Evolutionary conservation across 1,140 invertebrate genomes (phyloP).

Genomic region (Pararge aegeria): DNA sequence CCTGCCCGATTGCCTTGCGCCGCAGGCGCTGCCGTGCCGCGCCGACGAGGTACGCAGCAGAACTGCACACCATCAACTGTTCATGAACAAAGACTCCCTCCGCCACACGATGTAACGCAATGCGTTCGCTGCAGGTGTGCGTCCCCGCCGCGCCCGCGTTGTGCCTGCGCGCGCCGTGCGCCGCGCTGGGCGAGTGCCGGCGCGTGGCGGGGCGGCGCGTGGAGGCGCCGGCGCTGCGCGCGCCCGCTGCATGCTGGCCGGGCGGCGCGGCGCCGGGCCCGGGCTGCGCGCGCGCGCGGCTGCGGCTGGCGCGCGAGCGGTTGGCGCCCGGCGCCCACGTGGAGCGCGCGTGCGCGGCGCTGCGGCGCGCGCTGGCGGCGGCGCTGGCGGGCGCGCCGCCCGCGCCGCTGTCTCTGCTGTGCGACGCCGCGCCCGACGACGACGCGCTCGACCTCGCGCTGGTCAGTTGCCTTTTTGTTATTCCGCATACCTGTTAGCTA

Average conservation of each 20-base stretch:
- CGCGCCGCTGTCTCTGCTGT: slow-evolving; percentile 86
- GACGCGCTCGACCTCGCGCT: slow-evolving; percentile 93
- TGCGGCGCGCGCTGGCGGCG: slow-evolving; percentile 86
- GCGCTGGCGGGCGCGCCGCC: slow-evolving; percentile 64
- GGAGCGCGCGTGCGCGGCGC: slow-evolving; percentile 87
- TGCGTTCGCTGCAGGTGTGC: no score
- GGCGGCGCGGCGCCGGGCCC: slow-evolving; percentile 84
- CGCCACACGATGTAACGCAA: no score
- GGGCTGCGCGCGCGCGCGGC: slow-evolving; percentile 88
- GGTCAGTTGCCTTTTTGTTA: slow-evolving; percentile 78
- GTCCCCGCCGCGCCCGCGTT: slow-evolving; percentile 87
- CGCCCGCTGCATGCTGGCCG: slow-evolving; percentile 89
- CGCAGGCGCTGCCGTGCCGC: slow-evolving; percentile 77
- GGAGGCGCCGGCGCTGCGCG: slow-evolving; percentile 86
- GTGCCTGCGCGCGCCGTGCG: slow-evolving; percentile 88
- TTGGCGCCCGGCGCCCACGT: slow-evolving; percentile 86
- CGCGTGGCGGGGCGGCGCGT: slow-evolving; percentile 87
- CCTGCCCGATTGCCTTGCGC: slow-evolving; percentile 87
- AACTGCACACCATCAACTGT: no score
- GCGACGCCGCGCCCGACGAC: slow-evolving; percentile 88
- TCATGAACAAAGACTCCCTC: no score
- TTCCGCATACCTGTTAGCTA: no score
- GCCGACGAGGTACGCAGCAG: no score
- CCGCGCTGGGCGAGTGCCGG: slow-evolving; percentile 90
- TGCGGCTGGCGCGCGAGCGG: slow-evolving; percentile 87